phyloP scores from a whole-genome alignment of 2,888 invertebrate genomes.

The Apantesis nais region DNA sequence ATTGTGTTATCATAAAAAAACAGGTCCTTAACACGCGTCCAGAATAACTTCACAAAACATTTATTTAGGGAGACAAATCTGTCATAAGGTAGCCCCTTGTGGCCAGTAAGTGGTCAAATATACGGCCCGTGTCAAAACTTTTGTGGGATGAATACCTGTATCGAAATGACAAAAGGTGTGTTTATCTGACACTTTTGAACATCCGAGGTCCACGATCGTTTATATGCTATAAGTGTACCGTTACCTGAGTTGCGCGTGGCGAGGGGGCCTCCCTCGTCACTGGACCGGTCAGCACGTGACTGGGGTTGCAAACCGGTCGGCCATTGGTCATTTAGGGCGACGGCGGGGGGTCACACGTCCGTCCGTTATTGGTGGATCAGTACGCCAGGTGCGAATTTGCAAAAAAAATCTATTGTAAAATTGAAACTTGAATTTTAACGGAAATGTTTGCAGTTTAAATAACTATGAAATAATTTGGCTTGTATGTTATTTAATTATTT shows the following conservation, averaged over 20 bases:
- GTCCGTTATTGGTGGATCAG: slow-evolving; percentile 59
- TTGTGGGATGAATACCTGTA: slow-evolving; percentile 73
- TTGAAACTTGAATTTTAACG: not conserved
- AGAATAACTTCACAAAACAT: slow-evolving; percentile 61
- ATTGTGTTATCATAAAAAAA: slow-evolving; percentile 64
- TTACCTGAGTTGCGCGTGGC: slow-evolving; percentile 57
- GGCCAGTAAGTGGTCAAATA: slow-evolving; percentile 79
- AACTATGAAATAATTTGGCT: not conserved
- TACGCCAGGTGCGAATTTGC: slow-evolving; percentile 70
- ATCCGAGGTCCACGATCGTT: slow-evolving; percentile 80
- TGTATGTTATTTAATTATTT: not conserved
- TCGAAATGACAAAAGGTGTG: slow-evolving; percentile 68
- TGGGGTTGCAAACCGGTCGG: slow-evolving; percentile 70
- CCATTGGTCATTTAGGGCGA: slow-evolving; percentile 74
- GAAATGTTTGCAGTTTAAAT: not conserved
- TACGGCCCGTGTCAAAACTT: slow-evolving; percentile 75
- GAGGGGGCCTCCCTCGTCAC: slow-evolving; percentile 49
- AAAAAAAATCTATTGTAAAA: slow-evolving; percentile 15
- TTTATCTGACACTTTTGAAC: slow-evolving; percentile 72
- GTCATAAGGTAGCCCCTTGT: slow-evolving; percentile 58
- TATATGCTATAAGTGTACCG: slow-evolving; percentile 64
- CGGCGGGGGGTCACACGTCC: slow-evolving; percentile 31
- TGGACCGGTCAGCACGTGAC: slow-evolving; percentile 69
- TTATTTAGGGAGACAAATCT: slow-evolving; percentile 78
- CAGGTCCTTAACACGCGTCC: slow-evolving; percentile 73